Evolutionary conservation across 2,888 invertebrate genomes (phyloP), one percentile per base, ranked within the genome.

Genomic region (Agrochola lychnidis): DNA sequence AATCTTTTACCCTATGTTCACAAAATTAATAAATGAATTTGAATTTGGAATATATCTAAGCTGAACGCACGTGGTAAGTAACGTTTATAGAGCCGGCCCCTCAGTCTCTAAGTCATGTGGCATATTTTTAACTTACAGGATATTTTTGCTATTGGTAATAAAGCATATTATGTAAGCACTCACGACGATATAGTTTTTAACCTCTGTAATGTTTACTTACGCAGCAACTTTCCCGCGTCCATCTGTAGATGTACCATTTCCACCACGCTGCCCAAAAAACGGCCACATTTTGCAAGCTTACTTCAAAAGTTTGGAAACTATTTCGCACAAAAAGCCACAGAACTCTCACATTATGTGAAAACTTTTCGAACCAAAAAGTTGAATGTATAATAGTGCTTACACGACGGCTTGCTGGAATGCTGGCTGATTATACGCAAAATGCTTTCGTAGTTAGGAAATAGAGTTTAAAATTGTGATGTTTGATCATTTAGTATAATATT

Each of bases 261-360:
- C 22, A 48, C 61, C 69, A 68, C 12, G 61, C 51, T 56, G 51
- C 40, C 76, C 70, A 67, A 85, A 86, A 86, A 85, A 85, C 63
- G 51, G 45, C 72, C 74, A 69, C 83, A 82, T 75, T 83, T 78
- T 75, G 72, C 83, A 59, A 76, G 82, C 78, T 82, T 61, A 86
- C 87, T 86, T 82, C 75, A 72, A 77, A 83, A 78, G 74, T 86
- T 82, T 30, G 14, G 57, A 62, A 86, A 87, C 83, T 87, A 79
- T 87, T 84, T 82, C 73, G 73, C 61, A 53, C 82, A 87, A 87
- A 87, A 87, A 86, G 84, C 84, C 73, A 77, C 84, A 78, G 48
- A 84, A 80, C 80, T 84, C 77, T 75, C 80, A 62, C 83, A 86
- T 87, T 86, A 87, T 84, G 76, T 84, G 64, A 76, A 80, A 87